Base-by-base conservation (phyloP, 2,797 vertebrate genomes). In the Paguma larvata region DNA sequence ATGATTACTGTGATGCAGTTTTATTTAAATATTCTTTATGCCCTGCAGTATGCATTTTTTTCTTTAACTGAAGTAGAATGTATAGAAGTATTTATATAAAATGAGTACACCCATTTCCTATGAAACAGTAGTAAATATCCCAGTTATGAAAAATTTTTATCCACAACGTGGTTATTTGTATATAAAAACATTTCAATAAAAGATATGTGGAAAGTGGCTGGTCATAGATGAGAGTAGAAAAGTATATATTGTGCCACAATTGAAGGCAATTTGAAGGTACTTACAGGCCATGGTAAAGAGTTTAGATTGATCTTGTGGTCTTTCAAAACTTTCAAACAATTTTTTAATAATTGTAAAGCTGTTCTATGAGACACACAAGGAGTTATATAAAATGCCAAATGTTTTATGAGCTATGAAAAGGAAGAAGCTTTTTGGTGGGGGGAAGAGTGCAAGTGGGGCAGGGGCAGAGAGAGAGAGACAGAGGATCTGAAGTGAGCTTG, bases 171-270 rank as follows among this genome's bases (percentile, higher is more conserved):
- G 18, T 80, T 4, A 51, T 75, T 70, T 95, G 25, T 85, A 56
- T 92, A 83, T 95, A 89, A 91, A 92, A 91, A 82, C 18, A 44
- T 46, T 59, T 94, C 85, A 59, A 59, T 63, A 84, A 95, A 93
- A 86, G 44, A 65, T 73, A 19, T 41, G 7, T 73, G 48, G 44
- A 9, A 85, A 94, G 51, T 77, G 51, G 8, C 32, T 86, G 30
- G 21, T 79, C 12, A 70, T 34, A 27, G 34, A 19, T 87, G 27
- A 84, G 19, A 68, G 11, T 68, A 87, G 87, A 75, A 89, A 93
- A 91, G 56, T 78, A n/a, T 41, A n/a, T 27, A 14, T 70, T 65
- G n/a, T 94, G 32, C 18, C 30, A 68, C 19, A 68, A 46, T 85
- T 53, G 46, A 96, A 92, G 51, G 41, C 14, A 84, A 46, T 85